Evolutionary conservation across 30 jellyfish, hydroid and myxozoan genomes (phyloP), one percentile per base, ranked within the genome.

Genomic region (Calvadosia cruxmelitensis): DNA sequence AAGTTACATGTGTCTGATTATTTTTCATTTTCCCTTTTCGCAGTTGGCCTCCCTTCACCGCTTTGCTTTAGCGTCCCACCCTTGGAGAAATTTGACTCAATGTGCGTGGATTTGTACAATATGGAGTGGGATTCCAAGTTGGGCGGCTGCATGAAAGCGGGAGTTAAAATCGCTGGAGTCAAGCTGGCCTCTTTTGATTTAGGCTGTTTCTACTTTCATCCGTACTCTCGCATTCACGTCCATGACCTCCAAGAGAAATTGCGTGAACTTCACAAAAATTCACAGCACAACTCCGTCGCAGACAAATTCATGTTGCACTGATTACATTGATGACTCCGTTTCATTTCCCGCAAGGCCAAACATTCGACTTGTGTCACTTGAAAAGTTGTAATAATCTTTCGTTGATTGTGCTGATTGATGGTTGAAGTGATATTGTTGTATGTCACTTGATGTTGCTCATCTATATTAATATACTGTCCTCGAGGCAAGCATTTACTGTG

Each of bases 41-140:
- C 26, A 78, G 91, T 78, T 31, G 53, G 68, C 27, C 53, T 68
- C 34, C 91, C 91, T 7, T 82, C 91, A 26, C 91, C 91, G 24
- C 48, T 78, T 42, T 78, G 91, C 72, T 29, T 61, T 49, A 71
- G 68, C 29, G 35, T 68, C 23, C 91, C 91, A 0, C 29, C 50
- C 68, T 33, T 78, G 61, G 49, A 50, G 20, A 68, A 78, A 66
- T 70, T 32, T 16, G 91, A 82, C 49, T 23, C 62, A 27, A 49
- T 78, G 30, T 78, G 91, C 77, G 31, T 78, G 68, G 77, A 78
- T 20, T 32, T 68, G 63, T 78, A 68, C 48, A 78, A 78, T 34
- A 57, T 78, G 26, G 49, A 71, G 25, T 78, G 91, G 91, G 29
- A 29, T 15, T 53, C 42, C 5, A 61, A 78, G 29, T 29, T 49